These are phyloP conservation scores for Urocynchramus pylzowi DNA, from an alignment of 2,113 vertebrate species.

Conservation along the genomic window DNA sequence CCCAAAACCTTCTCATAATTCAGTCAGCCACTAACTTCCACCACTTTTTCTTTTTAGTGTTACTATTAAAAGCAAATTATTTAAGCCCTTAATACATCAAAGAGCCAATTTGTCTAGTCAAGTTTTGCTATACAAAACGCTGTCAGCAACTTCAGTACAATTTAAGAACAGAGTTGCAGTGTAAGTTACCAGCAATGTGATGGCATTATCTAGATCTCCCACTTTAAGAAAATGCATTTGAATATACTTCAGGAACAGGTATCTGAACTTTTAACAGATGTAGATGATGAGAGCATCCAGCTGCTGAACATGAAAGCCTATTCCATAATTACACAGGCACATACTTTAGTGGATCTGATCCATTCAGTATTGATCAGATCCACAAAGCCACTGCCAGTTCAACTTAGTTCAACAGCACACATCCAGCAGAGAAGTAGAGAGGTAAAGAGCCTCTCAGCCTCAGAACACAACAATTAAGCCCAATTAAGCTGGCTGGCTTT, in stretches of 20 bases:
- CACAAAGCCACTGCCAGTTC: not conserved
- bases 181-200: not conserved
- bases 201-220: not conserved
- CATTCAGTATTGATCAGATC: not conserved
- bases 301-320: not conserved
- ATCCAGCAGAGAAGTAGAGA: not conserved
- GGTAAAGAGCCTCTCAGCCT: not conserved
- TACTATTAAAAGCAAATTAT: not conserved
- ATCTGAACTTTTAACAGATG: not conserved
- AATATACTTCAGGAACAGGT: not conserved
- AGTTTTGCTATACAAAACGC: not conserved
- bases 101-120: not conserved
- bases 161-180: not conserved
- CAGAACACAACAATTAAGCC: not conserved
- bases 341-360: not conserved
- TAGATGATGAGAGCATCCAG: not conserved
- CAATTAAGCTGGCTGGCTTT: not conserved
- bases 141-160: not conserved
- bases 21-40: not conserved
- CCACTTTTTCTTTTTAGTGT: not conserved
- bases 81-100: conserved; percentile 1
- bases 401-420: not conserved
- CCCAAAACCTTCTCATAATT: not conserved
- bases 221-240: not conserved
- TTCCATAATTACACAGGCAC: not conserved